These are phyloP conservation scores for Leuctra nigra DNA, from an alignment of 2,888 invertebrate species.

Conservation along the genomic window DNA sequence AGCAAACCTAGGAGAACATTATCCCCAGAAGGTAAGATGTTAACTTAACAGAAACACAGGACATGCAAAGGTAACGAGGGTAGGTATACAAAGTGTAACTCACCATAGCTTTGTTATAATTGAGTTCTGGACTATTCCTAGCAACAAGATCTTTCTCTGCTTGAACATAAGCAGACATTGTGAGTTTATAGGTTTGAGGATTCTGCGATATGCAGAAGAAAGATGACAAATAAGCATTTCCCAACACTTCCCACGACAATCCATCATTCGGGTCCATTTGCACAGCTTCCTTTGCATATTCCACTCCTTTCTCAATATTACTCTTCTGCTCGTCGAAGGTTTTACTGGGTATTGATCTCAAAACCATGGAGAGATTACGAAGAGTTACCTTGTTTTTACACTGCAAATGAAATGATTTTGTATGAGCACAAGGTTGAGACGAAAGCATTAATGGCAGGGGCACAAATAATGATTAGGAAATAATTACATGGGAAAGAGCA, in stretches of 20 bases:
- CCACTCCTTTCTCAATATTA: constrained; percentile 63
- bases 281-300: constrained; percentile 75
- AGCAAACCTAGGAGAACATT: too few species aligned
- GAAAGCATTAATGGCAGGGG: background rate
- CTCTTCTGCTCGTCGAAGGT: constrained; percentile 48
- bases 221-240: constrained; percentile 75
- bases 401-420: constrained; percentile 40
- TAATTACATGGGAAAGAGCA: constrained; percentile 59
- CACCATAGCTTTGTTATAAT: constrained; percentile 79
- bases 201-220: constrained; percentile 71
- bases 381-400: constrained; percentile 66
- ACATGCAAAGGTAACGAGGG: too few species aligned
- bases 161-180: constrained; percentile 73
- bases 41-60: too few species aligned
- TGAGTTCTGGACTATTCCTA: constrained; percentile 67
- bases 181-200: constrained; percentile 60
- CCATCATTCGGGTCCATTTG: constrained; percentile 71
- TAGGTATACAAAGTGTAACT: constrained; percentile 38
- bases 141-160: constrained; percentile 68
- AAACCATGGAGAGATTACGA: constrained; percentile 72
- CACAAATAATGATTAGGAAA: background rate
- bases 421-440: background rate
- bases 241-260: constrained; percentile 74
- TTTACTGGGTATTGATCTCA: constrained; percentile 55
- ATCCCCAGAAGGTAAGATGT: too few species aligned